Evolutionary conservation across 2,888 invertebrate genomes (phyloP).

Genomic region (Panorpa germanica): DNA sequence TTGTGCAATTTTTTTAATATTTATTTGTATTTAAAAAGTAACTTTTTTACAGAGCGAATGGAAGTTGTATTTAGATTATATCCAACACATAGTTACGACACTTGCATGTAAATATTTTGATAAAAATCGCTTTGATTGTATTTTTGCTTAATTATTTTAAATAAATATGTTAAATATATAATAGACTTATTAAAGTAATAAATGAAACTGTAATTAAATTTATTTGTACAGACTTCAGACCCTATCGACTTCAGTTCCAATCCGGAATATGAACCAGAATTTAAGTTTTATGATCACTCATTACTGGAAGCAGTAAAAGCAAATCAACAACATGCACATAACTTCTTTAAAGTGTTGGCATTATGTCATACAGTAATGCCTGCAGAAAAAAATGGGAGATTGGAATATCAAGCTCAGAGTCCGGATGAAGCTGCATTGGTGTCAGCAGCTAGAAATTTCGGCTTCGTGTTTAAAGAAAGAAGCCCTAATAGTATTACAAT

Average conservation of each 20-base stretch:
- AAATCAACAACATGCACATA: slow-evolving; percentile 55
- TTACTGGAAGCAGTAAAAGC: slow-evolving; percentile 66
- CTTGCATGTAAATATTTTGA: no score
- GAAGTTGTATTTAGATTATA: no score
- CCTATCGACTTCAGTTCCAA: slow-evolving; percentile 90
- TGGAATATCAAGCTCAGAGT: slow-evolving; percentile 67
- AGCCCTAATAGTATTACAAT: slow-evolving; percentile 86
- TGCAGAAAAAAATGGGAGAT: slow-evolving; percentile 65
- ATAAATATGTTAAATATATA: no score
- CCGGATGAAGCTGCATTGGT: slow-evolving; percentile 97
- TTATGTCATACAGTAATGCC: slow-evolving; percentile 99
- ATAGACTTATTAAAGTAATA: no score
- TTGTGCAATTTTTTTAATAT: no score
- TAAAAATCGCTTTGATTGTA: no score
- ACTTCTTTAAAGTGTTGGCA: slow-evolving; percentile 82
- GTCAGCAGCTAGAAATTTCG: slow-evolving; percentile 95
- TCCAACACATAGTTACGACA: no score
- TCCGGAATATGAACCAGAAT: slow-evolving; percentile 75
- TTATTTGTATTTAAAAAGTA: no score
- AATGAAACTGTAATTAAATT: no score
- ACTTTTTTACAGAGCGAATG: no score
- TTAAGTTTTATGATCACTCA: slow-evolving; percentile 82
- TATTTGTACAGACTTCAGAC: slow-evolving; percentile 42
- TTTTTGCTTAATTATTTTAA: no score
- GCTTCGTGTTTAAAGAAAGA: slow-evolving; percentile 90